These are phyloP conservation scores for Thecocarcelia acutangulata DNA, from an alignment of 2,888 invertebrate species.

Conservation along the genomic window DNA sequence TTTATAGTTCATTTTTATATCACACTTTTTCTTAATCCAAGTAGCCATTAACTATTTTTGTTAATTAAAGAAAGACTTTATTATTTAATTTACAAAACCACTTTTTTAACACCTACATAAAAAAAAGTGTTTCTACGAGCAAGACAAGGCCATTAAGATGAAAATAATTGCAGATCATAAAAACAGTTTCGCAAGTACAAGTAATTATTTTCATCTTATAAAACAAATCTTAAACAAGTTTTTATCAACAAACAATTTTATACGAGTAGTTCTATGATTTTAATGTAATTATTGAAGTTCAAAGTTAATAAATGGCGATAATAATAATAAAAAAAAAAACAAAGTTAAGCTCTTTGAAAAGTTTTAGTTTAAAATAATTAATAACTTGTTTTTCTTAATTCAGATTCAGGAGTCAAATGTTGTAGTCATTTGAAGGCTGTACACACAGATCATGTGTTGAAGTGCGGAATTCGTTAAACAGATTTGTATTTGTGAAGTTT, in stretches of 20 bases:
- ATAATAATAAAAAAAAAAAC: conserved; percentile 24
- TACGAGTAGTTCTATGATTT: background rate
- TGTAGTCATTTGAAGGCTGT: too few species aligned
- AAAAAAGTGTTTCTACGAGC: background rate
- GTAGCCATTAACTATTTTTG: background rate
- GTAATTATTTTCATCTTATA: conserved; percentile 24
- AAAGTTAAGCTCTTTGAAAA: background rate
- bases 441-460: too few species aligned
- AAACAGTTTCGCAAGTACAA: background rate
- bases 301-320: conserved; percentile 52
- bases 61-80: conserved; percentile 11
- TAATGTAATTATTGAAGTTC: conserved; percentile 57
- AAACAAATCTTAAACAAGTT: conserved; percentile 40
- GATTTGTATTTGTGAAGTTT: background rate
- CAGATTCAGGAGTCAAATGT: too few species aligned
- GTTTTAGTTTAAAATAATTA: background rate
- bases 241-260: conserved; percentile 21
- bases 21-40: too few species aligned
- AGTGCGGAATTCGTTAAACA: too few species aligned
- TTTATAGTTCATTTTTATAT: too few species aligned
- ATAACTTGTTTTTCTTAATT: too few species aligned
- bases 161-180: conserved; percentile 13
- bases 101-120: conserved; percentile 37
- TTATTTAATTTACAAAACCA: background rate
- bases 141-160: conserved; percentile 42